A percentile compares a stretch with the other conserved stretches of the same genome.
These are phyloP conservation scores for Taphrorychus bicolor DNA, from an alignment of 2,888 invertebrate genomes.

Conservation along the genomic window DNA sequence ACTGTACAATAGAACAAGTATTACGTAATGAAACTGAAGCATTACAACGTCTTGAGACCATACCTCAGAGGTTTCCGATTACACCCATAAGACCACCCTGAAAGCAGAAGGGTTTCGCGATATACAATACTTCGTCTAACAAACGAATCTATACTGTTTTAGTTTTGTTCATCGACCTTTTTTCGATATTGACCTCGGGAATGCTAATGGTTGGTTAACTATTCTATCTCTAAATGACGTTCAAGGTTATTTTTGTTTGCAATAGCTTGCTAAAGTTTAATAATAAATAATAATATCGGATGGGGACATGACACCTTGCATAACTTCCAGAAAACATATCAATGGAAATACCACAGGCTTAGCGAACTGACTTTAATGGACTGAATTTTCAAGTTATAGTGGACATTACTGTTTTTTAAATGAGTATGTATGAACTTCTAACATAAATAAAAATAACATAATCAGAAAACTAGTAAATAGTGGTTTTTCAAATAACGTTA, in stretches of 20 bases:
- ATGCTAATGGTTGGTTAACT: constrained; percentile 8
- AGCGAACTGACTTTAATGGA: too few relatives aligned
- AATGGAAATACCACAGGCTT: too few relatives aligned
- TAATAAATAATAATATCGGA: constrained; percentile 7
- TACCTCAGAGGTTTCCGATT: not conserved
- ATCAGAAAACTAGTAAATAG: too few relatives aligned
- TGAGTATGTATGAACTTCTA: too few relatives aligned
- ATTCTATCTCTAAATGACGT: constrained; percentile 5
- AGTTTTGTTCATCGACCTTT: constrained; percentile 24
- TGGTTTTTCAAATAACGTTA: constrained; percentile 1
- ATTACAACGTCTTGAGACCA: too few relatives aligned
- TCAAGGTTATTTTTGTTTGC: constrained; percentile 14
- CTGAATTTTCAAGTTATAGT: too few relatives aligned
- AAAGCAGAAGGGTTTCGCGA: not conserved
- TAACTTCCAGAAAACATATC: too few relatives aligned
- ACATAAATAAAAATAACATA: not conserved
- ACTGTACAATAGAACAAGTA: too few relatives aligned
- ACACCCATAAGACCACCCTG: not conserved
- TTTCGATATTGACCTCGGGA: constrained; percentile 16
- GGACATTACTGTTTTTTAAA: too few relatives aligned
- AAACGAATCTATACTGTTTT: too few relatives aligned
- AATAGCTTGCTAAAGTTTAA: not conserved
- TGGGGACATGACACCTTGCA: not conserved
- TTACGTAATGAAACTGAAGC: too few relatives aligned
- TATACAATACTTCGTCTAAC: too few relatives aligned